Evolutionary conservation across 2,797 vertebrate genomes (phyloP).

Genomic region (Gymnoscopelus braueri): DNA sequence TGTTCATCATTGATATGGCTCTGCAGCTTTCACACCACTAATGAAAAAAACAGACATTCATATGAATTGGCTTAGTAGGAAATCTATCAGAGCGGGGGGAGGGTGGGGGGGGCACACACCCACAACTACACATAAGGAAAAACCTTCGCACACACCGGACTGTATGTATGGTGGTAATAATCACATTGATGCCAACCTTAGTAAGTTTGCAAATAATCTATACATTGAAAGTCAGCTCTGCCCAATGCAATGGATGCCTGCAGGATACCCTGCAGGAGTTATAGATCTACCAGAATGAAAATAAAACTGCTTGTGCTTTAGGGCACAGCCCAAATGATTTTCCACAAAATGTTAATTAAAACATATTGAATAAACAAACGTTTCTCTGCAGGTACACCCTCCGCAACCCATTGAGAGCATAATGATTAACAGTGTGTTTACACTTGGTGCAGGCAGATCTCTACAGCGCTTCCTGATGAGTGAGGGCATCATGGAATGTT

Average conservation of each 20-base stretch:
- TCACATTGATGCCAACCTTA: slow-evolving; percentile 15
- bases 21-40: background rate
- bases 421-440: slow-evolving; percentile 46
- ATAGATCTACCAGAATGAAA: slow-evolving; percentile 19
- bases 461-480: background rate
- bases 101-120: too few relatives aligned
- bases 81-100: background rate
- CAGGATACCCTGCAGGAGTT: slow-evolving; percentile 14
- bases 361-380: slow-evolving; percentile 61
- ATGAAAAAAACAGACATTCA: background rate
- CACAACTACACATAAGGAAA: too few relatives aligned
- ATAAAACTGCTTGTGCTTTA: slow-evolving; percentile 30
- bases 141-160: background rate
- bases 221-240: slow-evolving; percentile 9
- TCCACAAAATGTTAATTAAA: slow-evolving; percentile 58
- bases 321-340: slow-evolving; percentile 49
- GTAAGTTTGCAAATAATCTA: slow-evolving; percentile 24
- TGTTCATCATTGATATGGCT: background rate
- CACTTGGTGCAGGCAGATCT: slow-evolving; percentile 28
- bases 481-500: slow-evolving; percentile 13
- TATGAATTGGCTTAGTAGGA: slow-evolving; percentile 3
- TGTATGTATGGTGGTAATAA: slow-evolving; percentile 10
- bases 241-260: slow-evolving; percentile 13
- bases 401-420: slow-evolving; percentile 14
- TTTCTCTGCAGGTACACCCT: slow-evolving; percentile 25